Base-by-base conservation (phyloP, 2,888 invertebrate genomes). In the Tenthredo notha region DNA sequence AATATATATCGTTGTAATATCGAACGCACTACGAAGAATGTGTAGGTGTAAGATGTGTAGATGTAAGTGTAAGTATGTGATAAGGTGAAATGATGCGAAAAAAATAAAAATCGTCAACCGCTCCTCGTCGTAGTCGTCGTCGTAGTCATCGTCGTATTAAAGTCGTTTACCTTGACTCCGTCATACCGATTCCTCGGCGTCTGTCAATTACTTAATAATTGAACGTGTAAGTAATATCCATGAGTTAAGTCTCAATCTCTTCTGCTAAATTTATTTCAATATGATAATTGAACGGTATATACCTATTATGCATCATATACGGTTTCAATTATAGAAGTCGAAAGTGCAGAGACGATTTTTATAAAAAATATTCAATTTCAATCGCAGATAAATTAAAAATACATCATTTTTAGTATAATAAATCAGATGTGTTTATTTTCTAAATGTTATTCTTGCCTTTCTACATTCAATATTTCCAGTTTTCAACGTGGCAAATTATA, bases 101-200 rank as follows among this genome's bases (percentile, higher is more conserved):
- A 43, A 70, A 37, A 70, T 37, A 72, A 72, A 43, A 74, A 21
- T 74, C 72, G 21, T 74, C 72, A 43, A 10, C 72, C 72, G 40
- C 29, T 70, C 33, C 33, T 33, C 21, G 6, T 70, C 70, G 70
- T 61, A 10, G 21, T 61, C 61, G 61, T 61, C 61, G 61, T 61
- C 21, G 21, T 61, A 25, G 61, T 61, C 61, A 25, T 61, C 21
- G 61, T 61, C 61, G 61, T 61, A 67, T 33, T 67, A 25, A 67
- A 80, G 80, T 18, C 37, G 80, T 65, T 80, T 40, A 40, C 80
- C 80, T 80, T 80, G 80, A 80, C 80, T 80, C n/a, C 61, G 65
- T 80, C 80, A 80, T 61, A 70, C 61, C 25, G 80, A 80, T 80
- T 80, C 80, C 80, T 61, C 18, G n/a, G 40, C 7, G 29, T 54